Base-by-base conservation (phyloP, 2,113 vertebrate species). In the Corythaeola cristata region DNA sequence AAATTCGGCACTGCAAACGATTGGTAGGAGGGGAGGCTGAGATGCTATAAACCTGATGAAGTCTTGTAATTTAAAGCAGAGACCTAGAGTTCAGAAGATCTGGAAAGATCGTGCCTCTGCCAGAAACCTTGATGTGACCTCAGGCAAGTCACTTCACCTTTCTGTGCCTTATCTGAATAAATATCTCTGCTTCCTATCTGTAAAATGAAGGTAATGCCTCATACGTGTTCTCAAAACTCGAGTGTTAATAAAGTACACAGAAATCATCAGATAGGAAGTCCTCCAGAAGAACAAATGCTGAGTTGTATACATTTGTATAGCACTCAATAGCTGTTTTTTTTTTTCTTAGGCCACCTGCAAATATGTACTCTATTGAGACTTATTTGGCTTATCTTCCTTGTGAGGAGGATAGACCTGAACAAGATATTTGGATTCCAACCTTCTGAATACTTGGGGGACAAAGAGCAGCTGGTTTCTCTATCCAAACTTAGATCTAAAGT, bases 41-140 rank as follows among this genome's bases (percentile, higher is more conserved):
- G 81, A 79, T 89, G 71, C 85, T 92, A 26, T 96, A 96, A 96
- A 96, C 63, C 47, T 82, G 44, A 75, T 69, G 77, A 47, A 91
- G 88, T 90, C 89, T 84, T 93, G 59, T 90, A 88, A 96, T 97
- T 97, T 92, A 96, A 96, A 96, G 80, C 82, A 96, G 71, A 85
- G 91, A 60, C 89, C 85, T 90, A 50, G 63, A 88, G 64, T 95
- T 97, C 95, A 95, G 89, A 69, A 85, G 66, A 95, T 92, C 45
- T 62, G 45, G 59, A 85, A 89, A 91, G 77, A 94, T 80, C 0
- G 0, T 83, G 74, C 60, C 64, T 95, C 49, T 93, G 86, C 95
- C 93, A 88, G 93, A 86, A 96, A 83, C 93, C 79, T 95, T 88
- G 75, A 41, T 86, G 72, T 96, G 96, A 89, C 93, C 94, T 89